phyloP scores from a whole-genome alignment of 2,113 vertebrate genomes.

The Tapirus terrestris region DNA sequence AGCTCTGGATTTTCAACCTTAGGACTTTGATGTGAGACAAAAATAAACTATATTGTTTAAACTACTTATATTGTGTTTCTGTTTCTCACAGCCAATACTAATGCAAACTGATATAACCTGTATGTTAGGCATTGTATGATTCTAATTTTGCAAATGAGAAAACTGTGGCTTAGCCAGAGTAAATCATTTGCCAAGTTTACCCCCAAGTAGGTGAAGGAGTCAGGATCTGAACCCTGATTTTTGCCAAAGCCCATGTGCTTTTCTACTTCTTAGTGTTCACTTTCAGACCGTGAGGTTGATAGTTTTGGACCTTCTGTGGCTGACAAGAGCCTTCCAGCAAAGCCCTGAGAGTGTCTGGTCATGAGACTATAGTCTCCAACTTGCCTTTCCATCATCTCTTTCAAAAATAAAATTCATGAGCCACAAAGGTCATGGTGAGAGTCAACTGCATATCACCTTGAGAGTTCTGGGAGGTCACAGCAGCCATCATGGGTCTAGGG shows the following conservation, averaged over 20 bases:
- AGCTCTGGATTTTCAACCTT: not conserved
- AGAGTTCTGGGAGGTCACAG: not conserved
- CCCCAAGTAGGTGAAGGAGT: not conserved
- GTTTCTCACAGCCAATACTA: not conserved
- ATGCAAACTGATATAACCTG: not conserved
- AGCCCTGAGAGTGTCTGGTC: not conserved
- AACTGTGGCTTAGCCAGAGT: not conserved
- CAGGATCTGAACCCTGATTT: not conserved
- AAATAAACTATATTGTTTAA: constrained; percentile 14
- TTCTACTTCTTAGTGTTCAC: not conserved
- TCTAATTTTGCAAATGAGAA: not conserved
- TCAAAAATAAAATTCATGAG: constrained; percentile 14
- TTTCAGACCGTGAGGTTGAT: not conserved
- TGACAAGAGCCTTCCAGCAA: not conserved
- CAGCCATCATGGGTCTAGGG: not conserved
- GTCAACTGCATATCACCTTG: not conserved
- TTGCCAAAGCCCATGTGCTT: not conserved
- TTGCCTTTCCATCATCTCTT: not conserved
- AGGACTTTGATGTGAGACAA: not conserved
- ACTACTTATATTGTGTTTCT: constrained; percentile 27
- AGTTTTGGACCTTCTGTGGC: not conserved
- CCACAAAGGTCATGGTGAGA: not conserved
- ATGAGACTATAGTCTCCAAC: not conserved
- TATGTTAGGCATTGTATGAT: not conserved
- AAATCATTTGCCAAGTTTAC: not conserved